These are phyloP conservation scores for Larimichthys crocea DNA, from an alignment of 2,113 vertebrate species.

Conservation along the genomic window DNA sequence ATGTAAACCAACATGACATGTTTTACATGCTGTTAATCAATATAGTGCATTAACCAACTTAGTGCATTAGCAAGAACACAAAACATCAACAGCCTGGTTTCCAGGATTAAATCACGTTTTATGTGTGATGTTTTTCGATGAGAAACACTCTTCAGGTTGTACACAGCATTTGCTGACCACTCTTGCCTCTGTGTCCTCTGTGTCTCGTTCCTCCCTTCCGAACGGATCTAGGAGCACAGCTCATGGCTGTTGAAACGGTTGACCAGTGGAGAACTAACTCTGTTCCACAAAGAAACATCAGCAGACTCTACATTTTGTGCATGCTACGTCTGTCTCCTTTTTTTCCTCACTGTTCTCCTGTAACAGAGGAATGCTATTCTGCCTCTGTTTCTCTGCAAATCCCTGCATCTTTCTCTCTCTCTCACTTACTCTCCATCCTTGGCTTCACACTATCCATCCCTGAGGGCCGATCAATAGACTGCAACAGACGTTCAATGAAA, in stretches of 20 bases:
- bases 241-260: conserved; percentile 39
- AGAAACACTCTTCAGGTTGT: conserved; percentile 2
- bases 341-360: conserved; percentile 46
- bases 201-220: conserved; percentile 3
- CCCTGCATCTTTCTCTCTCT: conserved; percentile 22
- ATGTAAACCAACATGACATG: background rate
- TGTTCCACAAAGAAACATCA: conserved; percentile 29
- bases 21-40: conserved; percentile 6
- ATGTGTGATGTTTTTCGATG: conserved; percentile 12
- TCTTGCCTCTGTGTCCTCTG: conserved; percentile 14
- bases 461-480: conserved; percentile 78
- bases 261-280: conserved; percentile 43
- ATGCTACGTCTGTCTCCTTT: conserved; percentile 38
- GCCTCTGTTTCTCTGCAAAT: conserved; percentile 60
- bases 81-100: conserved; percentile 7
- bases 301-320: conserved; percentile 14
- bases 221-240: conserved; percentile 10
- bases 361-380: conserved; percentile 57
- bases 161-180: conserved; percentile 10
- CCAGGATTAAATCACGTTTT: background rate
- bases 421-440: conserved; percentile 39
- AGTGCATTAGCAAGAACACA: background rate
- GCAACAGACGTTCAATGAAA: conserved; percentile 81
- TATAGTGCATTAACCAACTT: background rate
- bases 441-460: conserved; percentile 75